Percentiles rank a stretch among this genome's conserved stretches.
phyloP scores from a whole-genome alignment of 2,797 vertebrate genomes.

The Dromococcyx pavoninus region DNA sequence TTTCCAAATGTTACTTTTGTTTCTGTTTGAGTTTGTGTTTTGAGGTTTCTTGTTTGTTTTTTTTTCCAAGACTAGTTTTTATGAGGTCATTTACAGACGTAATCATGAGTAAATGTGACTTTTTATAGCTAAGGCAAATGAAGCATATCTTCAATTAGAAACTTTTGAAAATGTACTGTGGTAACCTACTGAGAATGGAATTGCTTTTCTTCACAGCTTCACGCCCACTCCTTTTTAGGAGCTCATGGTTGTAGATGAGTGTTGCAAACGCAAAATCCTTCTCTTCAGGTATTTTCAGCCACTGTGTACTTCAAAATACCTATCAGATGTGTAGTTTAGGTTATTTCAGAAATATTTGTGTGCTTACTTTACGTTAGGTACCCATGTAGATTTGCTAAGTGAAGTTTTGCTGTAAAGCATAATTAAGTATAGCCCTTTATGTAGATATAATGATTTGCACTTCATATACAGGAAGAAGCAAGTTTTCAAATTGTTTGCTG shows the following conservation, averaged over 20 bases:
- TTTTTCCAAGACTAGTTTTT: conserved; percentile 57
- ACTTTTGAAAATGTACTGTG: conserved; percentile 78
- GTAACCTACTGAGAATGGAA: conserved; percentile 81
- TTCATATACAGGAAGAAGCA: neutral
- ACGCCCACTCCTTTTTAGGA: conserved; percentile 70
- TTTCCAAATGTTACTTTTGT: conserved; percentile 4
- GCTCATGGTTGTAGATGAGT: conserved; percentile 47
- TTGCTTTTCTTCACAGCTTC: conserved; percentile 79
- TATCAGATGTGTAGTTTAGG: neutral
- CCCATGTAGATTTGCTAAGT: neutral
- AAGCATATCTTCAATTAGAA: conserved; percentile 84
- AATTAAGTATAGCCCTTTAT: neutral
- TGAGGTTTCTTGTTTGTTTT: fast-evolving
- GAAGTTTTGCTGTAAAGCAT: neutral
- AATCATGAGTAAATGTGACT: conserved; percentile 75
- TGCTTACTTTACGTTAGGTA: neutral
- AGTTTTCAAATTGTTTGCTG: neutral
- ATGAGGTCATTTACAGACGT: conserved; percentile 76
- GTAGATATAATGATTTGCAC: neutral
- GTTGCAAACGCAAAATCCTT: conserved; percentile 65
- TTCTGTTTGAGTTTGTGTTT: neutral
- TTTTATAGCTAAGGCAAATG: conserved; percentile 78
- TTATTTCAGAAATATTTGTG: conserved; percentile 10
- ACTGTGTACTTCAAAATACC: conserved; percentile 58
- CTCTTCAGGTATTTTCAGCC: conserved; percentile 63